Conservation (phyloP, 2,113 vertebrate genomes). For the Myotis yumanensis region DNA sequence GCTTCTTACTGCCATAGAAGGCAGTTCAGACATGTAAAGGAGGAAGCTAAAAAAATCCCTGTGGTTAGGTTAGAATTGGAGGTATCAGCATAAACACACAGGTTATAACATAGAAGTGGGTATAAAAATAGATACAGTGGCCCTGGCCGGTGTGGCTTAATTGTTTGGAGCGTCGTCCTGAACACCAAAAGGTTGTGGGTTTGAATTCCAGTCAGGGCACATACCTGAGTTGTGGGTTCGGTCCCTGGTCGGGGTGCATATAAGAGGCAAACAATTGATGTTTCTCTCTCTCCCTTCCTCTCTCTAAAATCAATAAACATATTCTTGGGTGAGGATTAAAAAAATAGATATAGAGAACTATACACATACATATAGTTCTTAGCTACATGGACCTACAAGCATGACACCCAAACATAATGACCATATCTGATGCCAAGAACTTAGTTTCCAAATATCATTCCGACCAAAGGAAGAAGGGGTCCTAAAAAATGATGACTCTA, state of each 20-base stretch:
- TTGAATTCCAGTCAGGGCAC: background rate
- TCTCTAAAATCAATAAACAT: background rate
- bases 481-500: background rate
- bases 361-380: background rate
- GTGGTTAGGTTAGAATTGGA: background rate
- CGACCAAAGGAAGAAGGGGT: background rate
- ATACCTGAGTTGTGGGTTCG: background rate
- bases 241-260: background rate
- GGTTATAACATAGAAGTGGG: background rate
- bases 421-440: background rate
- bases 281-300: background rate
- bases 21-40: background rate
- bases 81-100: background rate
- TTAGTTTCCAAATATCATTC: background rate
- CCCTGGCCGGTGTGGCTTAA: background rate
- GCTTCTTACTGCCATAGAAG: background rate
- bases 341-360: background rate
- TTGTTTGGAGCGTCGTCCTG: background rate
- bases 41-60: background rate
- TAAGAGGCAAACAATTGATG: background rate
- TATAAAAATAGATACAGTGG: background rate
- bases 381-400: background rate
- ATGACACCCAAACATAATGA: background rate
- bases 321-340: background rate
- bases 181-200: background rate